Percentiles rank a stretch among this genome's conserved stretches.
Conservation (phyloP, 2,797 vertebrate species). For the Sciaenops ocellatus region DNA sequence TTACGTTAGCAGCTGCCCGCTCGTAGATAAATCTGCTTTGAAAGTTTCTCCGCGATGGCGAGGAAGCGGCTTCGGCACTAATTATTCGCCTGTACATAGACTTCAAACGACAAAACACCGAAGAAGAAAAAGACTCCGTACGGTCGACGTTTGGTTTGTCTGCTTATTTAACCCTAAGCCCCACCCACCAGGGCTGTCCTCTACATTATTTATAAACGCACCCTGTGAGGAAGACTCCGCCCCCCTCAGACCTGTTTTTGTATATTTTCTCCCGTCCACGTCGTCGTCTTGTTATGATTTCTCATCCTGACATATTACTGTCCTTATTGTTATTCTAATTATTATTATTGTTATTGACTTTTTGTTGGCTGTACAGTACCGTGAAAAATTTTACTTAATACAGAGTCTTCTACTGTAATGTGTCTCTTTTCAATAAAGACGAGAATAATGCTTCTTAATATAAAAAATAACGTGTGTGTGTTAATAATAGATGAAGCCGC, state of each 20-base stretch:
- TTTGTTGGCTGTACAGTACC: constrained; percentile 93
- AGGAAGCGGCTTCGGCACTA: not conserved
- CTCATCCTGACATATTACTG: constrained; percentile 80
- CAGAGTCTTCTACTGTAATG: constrained; percentile 90
- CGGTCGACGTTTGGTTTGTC: constrained; percentile 61
- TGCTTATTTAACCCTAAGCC: constrained; percentile 85
- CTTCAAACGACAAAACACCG: constrained; percentile 54
- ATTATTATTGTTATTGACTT: constrained; percentile 83
- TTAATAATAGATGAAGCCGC: constrained; percentile 23
- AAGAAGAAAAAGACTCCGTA: constrained; percentile 28
- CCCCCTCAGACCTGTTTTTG: constrained; percentile 73
- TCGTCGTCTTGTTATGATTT: constrained; percentile 81
- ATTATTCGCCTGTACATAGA: constrained; percentile 76
- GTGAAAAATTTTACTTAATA: constrained; percentile 87
- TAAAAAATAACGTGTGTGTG: constrained; percentile 39
- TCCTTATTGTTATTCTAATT: constrained; percentile 85
- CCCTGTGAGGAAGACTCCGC: constrained; percentile 78
- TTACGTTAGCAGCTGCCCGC: not conserved
- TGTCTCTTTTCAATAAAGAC: constrained; percentile 98
- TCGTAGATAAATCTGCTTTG: constrained; percentile 14
- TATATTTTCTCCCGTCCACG: constrained; percentile 67
- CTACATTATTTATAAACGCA: constrained; percentile 92
- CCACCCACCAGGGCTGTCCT: constrained; percentile 67
- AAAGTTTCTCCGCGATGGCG: not conserved
- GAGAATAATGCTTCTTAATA: constrained; percentile 86